Evolutionary conservation across 2,113 vertebrate species (phyloP), one percentile per base, ranked within the genome.

Genomic region (Pachypanchax playfairii): DNA sequence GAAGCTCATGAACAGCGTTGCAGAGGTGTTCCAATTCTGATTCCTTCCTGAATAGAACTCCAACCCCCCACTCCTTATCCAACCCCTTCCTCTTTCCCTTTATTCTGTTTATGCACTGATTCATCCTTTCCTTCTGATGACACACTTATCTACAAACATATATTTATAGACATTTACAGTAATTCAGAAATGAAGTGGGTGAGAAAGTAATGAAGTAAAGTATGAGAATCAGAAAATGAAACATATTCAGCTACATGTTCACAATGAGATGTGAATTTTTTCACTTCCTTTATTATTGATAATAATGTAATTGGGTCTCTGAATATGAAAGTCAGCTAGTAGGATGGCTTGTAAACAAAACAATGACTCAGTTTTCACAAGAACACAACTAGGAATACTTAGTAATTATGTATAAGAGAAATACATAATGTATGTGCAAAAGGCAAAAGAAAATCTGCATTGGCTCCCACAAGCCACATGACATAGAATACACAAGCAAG

Each of bases 241-340:
- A 22, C 12, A 21, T 44, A 22, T 44, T 2, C 11, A 13, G 10
- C 21, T 10, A 41, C 3, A 3, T 17, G 12, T 20, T 14, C 11
- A 14, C 18, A 4, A 20, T 47, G 8, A 25, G 13, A 4, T 7
- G 8, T 18, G 3, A 18, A 21, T 21, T 5, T 1, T 24, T 47
- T 47, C 10, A 35, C 1, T 1, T 13, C 1, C 10, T 25, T n/a
- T 62, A 36, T 50, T 50, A 50, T 25, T 62, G 18, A n/a, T 75
- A 20, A 28, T 28, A 68, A 42, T 28, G 39, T 22, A 66, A 68
- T 48, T 36, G 61, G 61, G 47, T 66, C 39, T 68, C 33, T 50
- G 51, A 38, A 18, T 60, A 33, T 10, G 11, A 33, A 6, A 10
- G 31, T 33, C 31, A 33, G 28, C 28, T 5, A 29, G 28, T 29